Evolutionary conservation across 2,888 invertebrate genomes (phyloP), one percentile per base, ranked within the genome.

Genomic region (Troides oblongomaculatus): DNA sequence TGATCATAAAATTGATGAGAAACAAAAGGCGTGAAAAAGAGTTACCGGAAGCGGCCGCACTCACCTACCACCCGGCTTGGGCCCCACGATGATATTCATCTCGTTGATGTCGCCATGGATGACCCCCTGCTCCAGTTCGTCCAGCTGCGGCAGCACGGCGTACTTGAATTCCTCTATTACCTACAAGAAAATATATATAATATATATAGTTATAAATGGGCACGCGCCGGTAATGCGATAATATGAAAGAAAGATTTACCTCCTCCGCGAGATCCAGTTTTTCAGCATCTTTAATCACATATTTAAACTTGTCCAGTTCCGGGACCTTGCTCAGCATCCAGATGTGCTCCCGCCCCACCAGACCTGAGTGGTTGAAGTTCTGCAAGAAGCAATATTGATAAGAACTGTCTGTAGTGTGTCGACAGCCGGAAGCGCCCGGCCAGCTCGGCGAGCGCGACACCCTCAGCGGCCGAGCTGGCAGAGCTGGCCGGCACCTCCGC

Each of bases 21-120:
- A 30, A 30, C 30, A 30, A 30, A 30, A 30, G 25, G 36, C 10
- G 21, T 60, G 60, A 3, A 30, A 30, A 30, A 30, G 30, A 30
- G 30, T 30, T 30, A 30, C 5, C 14, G 36, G 14, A 18, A 17
- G 36, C 36, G 18, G 18, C 18, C 58, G 7, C 12, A 72, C 76
- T 7, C 50, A 89, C 90, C 89, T 87, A 78, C 82, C 84, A 0
- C 86, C 89, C 0, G 85, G 84, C 74, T 91, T 91, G 23, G 76
- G 72, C 0, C 85, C 83, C 0, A 96, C 94, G 7, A 98, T 82
- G 6, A 98, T 94, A 86, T 99, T 99, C 84, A 97, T 96, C 80
- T 98, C 98, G 83, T 98, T 98, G 71, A 97, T 93, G 82, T 99
- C 99, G 0, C 98, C 98, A 81, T 99, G 98, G 72, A 98, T 96